Conservation (phyloP, 2,888 invertebrate species). For the Xanthia togata region DNA sequence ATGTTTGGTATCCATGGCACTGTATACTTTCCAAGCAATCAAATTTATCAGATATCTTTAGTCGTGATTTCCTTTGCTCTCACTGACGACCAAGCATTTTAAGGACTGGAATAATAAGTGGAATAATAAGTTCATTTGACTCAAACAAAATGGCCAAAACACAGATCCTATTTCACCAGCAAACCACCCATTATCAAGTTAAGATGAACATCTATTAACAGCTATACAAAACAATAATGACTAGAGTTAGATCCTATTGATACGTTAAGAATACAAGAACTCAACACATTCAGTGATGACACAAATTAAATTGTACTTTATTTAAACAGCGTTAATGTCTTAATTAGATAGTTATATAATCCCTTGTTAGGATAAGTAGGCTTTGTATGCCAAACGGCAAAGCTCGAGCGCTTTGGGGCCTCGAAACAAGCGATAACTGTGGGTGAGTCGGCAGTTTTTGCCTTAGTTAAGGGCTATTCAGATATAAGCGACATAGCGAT, state of each 20-base stretch:
- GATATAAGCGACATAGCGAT: no score
- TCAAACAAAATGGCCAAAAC: not conserved
- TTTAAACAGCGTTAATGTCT: slow-evolving; percentile 60
- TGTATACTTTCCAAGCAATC: not conserved
- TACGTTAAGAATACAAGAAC: slow-evolving; percentile 60
- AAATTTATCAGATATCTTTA: not conserved
- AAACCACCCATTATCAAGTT: slow-evolving; percentile 63
- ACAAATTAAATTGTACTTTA: slow-evolving; percentile 72
- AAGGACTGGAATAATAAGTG: no score
- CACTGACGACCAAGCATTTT: not conserved
- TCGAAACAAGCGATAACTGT: slow-evolving; percentile 33
- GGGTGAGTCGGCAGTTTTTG: no score
- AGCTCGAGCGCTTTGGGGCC: slow-evolving; percentile 72
- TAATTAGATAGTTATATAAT: slow-evolving; percentile 67
- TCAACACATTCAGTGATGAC: slow-evolving; percentile 60
- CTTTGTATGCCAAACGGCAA: slow-evolving; percentile 72
- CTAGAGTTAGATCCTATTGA: slow-evolving; percentile 81
- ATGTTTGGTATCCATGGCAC: slow-evolving; percentile 1
- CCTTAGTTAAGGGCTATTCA: not conserved
- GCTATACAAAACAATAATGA: slow-evolving; percentile 81
- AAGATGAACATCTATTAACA: slow-evolving; percentile 77
- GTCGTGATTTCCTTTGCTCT: not conserved
- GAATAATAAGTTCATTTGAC: no score
- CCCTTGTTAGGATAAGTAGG: slow-evolving; percentile 68
- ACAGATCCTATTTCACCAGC: slow-evolving; percentile 60